A percentile compares a stretch with the other conserved stretches of the same genome.
Evolutionary conservation across 2,113 vertebrate genomes (phyloP).

Genomic region (Chionis minor): DNA sequence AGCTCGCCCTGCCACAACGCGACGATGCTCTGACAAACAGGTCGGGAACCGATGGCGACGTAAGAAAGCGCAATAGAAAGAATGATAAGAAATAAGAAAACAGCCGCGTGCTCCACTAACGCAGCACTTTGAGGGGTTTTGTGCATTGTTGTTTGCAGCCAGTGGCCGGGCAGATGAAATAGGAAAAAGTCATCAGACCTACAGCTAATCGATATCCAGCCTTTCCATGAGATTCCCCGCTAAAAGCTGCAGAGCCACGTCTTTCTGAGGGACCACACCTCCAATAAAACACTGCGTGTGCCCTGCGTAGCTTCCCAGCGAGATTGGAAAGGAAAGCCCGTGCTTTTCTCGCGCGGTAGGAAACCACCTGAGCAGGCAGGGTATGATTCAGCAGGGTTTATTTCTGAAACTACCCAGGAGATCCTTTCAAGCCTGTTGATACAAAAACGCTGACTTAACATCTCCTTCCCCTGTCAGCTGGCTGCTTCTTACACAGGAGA

Average conservation of each 20-base stretch:
- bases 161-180: rapidly evolving
- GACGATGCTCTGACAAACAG: not conserved
- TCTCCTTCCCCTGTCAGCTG: not conserved
- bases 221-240: not conserved
- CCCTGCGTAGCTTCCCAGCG: rapidly evolving
- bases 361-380: not conserved
- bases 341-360: not conserved
- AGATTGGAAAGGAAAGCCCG: not conserved
- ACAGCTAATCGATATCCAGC: rapidly evolving
- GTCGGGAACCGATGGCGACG: not conserved
- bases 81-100: too few species aligned
- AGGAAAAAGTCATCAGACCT: not conserved
- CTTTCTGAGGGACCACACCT: not conserved
- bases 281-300: not conserved
- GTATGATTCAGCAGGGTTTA: not conserved
- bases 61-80: not conserved
- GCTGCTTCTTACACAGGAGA: not conserved
- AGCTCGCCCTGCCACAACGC: not conserved
- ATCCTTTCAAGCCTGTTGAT: not conserved
- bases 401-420: not conserved
- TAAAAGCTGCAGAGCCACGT: not conserved
- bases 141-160: rapidly evolving
- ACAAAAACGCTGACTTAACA: not conserved
- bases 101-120: not conserved
- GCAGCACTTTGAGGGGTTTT: not conserved